phyloP scores from a whole-genome alignment of 2,113 vertebrate genomes.

The Catagonus wagneri region DNA sequence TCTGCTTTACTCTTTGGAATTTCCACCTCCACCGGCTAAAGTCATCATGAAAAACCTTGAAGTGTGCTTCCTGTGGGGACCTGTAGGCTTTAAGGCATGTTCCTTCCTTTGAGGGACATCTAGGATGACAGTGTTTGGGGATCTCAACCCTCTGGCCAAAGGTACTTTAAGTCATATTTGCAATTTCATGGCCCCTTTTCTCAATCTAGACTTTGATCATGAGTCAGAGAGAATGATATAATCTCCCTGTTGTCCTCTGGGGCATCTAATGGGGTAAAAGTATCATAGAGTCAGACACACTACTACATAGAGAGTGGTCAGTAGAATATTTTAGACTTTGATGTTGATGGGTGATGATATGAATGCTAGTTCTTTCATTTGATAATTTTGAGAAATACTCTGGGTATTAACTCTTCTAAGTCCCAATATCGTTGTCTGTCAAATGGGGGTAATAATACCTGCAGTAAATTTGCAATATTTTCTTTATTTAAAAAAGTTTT shows the following conservation, averaged over 20 bases:
- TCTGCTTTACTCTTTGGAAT: background rate
- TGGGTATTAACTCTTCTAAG: background rate
- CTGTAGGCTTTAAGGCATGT: background rate
- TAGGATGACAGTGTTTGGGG: background rate
- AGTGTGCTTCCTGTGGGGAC: background rate
- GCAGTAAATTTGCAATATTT: background rate
- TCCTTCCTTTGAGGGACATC: background rate
- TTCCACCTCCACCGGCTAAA: background rate
- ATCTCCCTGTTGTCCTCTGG: background rate
- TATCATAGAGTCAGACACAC: background rate
- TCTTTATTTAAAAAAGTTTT: background rate
- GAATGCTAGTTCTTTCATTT: constrained; percentile 23
- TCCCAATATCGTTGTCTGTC: background rate
- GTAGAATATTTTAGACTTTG: background rate
- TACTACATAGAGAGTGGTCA: background rate
- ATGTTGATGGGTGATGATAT: background rate
- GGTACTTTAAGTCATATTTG: background rate
- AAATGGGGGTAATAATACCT: background rate
- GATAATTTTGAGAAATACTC: constrained; percentile 28
- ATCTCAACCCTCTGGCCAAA: background rate
- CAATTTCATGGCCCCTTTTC: background rate
- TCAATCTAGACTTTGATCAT: background rate
- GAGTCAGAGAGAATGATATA: background rate
- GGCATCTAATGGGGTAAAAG: background rate
- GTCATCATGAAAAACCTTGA: background rate